These are phyloP conservation scores for Fopius arisanus DNA, from an alignment of 1,140 invertebrate species.

Conservation along the genomic window DNA sequence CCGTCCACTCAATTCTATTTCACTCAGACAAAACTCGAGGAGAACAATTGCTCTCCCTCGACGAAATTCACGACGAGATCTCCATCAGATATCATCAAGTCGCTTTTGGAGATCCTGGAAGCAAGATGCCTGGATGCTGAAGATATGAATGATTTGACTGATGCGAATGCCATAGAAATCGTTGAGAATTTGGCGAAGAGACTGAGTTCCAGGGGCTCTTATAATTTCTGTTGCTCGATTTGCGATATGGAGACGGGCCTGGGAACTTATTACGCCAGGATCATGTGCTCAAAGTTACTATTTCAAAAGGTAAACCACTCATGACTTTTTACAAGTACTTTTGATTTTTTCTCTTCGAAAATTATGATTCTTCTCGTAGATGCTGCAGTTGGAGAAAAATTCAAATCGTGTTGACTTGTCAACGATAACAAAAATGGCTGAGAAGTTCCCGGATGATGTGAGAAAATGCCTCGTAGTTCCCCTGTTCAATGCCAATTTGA, in stretches of 20 bases:
- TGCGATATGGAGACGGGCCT: slow-evolving; percentile 37
- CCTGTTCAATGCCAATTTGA: slow-evolving; percentile 43
- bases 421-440: slow-evolving; percentile 35
- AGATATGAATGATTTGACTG: slow-evolving; percentile 37
- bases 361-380: too few relatives aligned
- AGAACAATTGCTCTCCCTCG: not conserved
- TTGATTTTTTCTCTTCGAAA: too few relatives aligned
- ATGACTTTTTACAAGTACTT: too few relatives aligned
- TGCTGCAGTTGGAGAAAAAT: slow-evolving; percentile 41
- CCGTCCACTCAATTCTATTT: not conserved
- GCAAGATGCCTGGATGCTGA: slow-evolving; percentile 22
- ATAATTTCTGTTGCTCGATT: slow-evolving; percentile 43
- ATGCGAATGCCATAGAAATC: slow-evolving; percentile 33
- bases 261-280: slow-evolving; percentile 37
- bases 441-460: slow-evolving; percentile 48
- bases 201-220: slow-evolving; percentile 39
- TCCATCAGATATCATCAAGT: slow-evolving; percentile 14
- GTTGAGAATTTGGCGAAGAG: slow-evolving; percentile 35
- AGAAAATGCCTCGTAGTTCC: slow-evolving; percentile 45
- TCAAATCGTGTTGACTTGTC: slow-evolving; percentile 37
- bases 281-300: slow-evolving; percentile 26
- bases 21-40: slow-evolving; percentile 17
- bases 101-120: slow-evolving; percentile 26
- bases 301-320: too few relatives aligned
- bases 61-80: not conserved